Evolutionary conservation across 1,140 invertebrate genomes (phyloP), one percentile per base, ranked within the genome.

Genomic region (Cardiocondyla obscurior): DNA sequence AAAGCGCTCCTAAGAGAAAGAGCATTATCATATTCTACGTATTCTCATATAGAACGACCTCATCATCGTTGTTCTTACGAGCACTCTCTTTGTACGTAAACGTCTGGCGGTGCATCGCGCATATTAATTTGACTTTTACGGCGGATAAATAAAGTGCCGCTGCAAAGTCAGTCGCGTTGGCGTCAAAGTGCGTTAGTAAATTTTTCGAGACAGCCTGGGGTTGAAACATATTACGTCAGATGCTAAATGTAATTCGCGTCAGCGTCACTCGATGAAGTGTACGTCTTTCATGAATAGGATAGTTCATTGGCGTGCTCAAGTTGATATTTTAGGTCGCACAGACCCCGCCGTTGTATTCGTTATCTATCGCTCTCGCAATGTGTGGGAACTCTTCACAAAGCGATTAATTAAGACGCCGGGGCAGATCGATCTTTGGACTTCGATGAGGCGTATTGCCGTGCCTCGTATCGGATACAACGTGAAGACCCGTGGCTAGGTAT

Each of bases 361-460:
- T 19, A 14, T 77, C 16, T 12, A 5, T 58, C 12, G 22, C 44
- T 22, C 25, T 70, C 10, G n/a, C 12, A 22, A 33, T 28, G 30
- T 2, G 7, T 5, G 22, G 16, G 53, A 16, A 25, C 8, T 28
- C 10, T 49, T 62, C 44, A 46, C 19, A 39, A 55, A 55, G 39
- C 82, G 83, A 83, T 85, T 83, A 85, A 83, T 85, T 83, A 79
- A 85, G 49, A 51, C 67, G 10, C 25, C 10, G 55, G 16, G 14
- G 2, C 25, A 30, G 65, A 69, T 53, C 44, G 33, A 79, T 64
- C 57, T 77, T 55, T 72, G 79, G 70, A 70, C 83, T 77, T 77
- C 46, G 25, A 42, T 22, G 25, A 64, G 51, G 72, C 44, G 33
- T 67, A 79, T 42, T 22, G 33, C 25, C 19, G 22, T 46, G 16